Conservation (phyloP, 2,797 vertebrate species). For the Scolopax bukidnonensis region DNA sequence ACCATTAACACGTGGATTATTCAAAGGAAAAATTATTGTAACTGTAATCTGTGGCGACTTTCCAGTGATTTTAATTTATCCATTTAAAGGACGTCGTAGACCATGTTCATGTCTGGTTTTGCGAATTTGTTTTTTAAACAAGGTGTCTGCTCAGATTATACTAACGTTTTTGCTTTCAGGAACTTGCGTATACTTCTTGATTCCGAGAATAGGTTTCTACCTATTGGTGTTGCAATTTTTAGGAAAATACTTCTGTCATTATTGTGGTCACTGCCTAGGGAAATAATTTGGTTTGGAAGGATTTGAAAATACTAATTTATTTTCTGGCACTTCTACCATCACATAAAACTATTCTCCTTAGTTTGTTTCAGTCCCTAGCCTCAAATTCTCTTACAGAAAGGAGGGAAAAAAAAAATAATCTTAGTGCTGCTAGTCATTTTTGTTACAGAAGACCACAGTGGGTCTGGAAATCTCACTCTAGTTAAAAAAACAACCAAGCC, state of each 20-base stretch:
- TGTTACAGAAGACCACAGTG: conserved; percentile 42
- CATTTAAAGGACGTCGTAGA: conserved; percentile 62
- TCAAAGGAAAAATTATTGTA: conserved; percentile 45
- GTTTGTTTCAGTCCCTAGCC: conserved; percentile 41
- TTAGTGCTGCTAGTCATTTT: conserved; percentile 48
- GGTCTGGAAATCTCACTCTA: conserved; percentile 35
- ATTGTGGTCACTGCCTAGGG: conserved; percentile 59
- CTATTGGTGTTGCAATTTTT: conserved; percentile 62
- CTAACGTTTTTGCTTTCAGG: conserved; percentile 66
- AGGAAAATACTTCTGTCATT: conserved; percentile 47
- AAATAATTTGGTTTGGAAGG: conserved; percentile 55
- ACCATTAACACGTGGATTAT: conserved; percentile 63
- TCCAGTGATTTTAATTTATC: conserved; percentile 63
- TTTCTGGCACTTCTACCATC: conserved; percentile 56
- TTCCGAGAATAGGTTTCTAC: conserved; percentile 56
- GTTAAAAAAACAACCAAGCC: background rate
- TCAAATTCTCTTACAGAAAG: conserved; percentile 54
- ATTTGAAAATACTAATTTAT: conserved; percentile 73
- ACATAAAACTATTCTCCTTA: conserved; percentile 44
- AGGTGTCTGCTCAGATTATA: conserved; percentile 67
- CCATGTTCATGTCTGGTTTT: conserved; percentile 64
- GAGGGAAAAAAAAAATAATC: background rate
- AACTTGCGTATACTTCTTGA: conserved; percentile 50
- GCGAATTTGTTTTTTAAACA: conserved; percentile 62
- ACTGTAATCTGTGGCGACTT: conserved; percentile 58